Conservation (phyloP, 2,888 invertebrate genomes). For the Lapara coniferarum region DNA sequence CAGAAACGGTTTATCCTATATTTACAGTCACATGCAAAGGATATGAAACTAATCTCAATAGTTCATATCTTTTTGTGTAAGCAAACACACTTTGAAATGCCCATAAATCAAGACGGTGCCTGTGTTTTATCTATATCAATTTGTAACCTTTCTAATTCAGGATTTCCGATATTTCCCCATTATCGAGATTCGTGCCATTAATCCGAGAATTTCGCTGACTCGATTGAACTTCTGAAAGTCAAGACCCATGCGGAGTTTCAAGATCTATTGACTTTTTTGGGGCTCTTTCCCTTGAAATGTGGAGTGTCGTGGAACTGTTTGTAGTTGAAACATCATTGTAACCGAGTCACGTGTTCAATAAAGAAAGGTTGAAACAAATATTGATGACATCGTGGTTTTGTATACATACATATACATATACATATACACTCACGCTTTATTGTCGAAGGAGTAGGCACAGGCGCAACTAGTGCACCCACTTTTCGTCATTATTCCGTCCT, state of each 20-base stretch:
- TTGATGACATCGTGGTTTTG: no score
- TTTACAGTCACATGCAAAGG: no score
- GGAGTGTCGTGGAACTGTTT: constrained; percentile 16
- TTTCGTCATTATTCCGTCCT: no score
- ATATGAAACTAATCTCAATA: no score
- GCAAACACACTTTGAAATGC: not conserved
- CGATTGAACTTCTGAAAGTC: constrained; percentile 16
- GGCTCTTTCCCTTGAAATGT: constrained; percentile 22
- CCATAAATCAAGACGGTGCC: constrained; percentile 2
- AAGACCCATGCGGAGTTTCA: constrained; percentile 21
- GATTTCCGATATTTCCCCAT: constrained; percentile 29
- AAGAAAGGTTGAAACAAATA: not conserved
- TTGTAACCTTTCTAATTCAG: constrained; percentile 25
- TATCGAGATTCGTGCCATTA: constrained; percentile 27
- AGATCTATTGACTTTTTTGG: constrained; percentile 27
- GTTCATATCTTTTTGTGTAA: no score
- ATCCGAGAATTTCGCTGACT: constrained; percentile 25
- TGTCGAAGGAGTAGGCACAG: no score
- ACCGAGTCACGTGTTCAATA: not conserved
- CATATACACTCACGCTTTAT: no score
- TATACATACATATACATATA: no score
- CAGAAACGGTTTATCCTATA: no score
- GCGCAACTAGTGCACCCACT: no score
- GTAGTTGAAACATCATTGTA: constrained; percentile 7
- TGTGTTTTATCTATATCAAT: constrained; percentile 21